phyloP scores from a whole-genome alignment of 1,140 invertebrate genomes.

The Neoseiulus cucumeris region DNA sequence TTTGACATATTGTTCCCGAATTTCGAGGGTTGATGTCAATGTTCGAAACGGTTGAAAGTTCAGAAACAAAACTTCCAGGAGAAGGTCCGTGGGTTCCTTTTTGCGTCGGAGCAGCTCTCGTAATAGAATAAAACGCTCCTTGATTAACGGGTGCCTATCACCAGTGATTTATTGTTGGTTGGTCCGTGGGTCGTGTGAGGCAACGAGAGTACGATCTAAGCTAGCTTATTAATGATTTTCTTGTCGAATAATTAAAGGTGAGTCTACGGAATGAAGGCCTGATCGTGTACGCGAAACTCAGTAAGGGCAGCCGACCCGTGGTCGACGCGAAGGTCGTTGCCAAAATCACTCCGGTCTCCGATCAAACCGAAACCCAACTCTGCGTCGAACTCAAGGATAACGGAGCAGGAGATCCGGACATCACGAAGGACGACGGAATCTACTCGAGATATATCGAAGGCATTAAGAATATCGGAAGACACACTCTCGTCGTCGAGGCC shows the following conservation, averaged over 20 bases:
- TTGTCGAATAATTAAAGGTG: not conserved
- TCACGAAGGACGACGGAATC: not conserved
- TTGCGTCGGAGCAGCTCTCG: too few relatives aligned
- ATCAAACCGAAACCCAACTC: not conserved
- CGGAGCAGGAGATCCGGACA: not conserved
- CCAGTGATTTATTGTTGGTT: too few relatives aligned
- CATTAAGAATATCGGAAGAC: not conserved
- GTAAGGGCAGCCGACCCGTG: slow-evolving; percentile 1
- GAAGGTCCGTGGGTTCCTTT: too few relatives aligned
- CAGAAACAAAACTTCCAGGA: too few relatives aligned
- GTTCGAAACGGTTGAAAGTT: too few relatives aligned
- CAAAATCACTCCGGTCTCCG: slow-evolving; percentile 7
- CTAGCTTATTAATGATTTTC: too few relatives aligned
- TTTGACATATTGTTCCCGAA: too few relatives aligned
- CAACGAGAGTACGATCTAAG: too few relatives aligned
- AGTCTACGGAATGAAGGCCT: not conserved
- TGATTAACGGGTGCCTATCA: too few relatives aligned
- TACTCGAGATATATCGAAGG: slow-evolving; percentile 5
- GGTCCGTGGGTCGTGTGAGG: too few relatives aligned
- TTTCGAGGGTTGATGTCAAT: too few relatives aligned
- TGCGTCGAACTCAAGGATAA: not conserved
- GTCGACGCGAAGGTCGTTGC: slow-evolving; percentile 8
- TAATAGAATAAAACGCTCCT: too few relatives aligned
- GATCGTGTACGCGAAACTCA: slow-evolving; percentile 2
- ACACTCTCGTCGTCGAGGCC: not conserved